phyloP scores from a whole-genome alignment of 2,888 invertebrate genomes.

The Plagodis pulveraria region DNA sequence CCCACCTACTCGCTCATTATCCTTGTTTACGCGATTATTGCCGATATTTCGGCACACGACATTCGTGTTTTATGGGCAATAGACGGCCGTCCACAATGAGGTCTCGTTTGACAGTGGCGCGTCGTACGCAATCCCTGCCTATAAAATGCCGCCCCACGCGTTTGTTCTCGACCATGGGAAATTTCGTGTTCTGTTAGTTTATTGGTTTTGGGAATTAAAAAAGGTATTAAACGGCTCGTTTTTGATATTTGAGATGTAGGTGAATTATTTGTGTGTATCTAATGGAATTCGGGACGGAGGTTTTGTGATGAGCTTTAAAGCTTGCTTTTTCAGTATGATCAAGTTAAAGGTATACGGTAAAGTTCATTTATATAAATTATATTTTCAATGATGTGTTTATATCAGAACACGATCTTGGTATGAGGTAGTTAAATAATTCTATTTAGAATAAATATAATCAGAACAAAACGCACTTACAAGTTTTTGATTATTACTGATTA shows the following conservation, averaged over 20 bases:
- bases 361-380: too few relatives aligned
- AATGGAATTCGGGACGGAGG: slow-evolving; percentile 9
- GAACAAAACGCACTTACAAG: background rate
- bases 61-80: slow-evolving; percentile 63
- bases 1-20: slow-evolving; percentile 82
- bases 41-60: slow-evolving; percentile 72
- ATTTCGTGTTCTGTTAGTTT: slow-evolving; percentile 53
- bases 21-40: slow-evolving; percentile 79
- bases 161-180: slow-evolving; percentile 68
- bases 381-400: too few relatives aligned
- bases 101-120: slow-evolving; percentile 79
- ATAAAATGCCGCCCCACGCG: slow-evolving; percentile 81
- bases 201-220: slow-evolving; percentile 46
- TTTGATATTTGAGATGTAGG: slow-evolving; percentile 5
- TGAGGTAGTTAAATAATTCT: too few relatives aligned
- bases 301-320: background rate
- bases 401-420: too few relatives aligned
- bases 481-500: background rate
- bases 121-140: slow-evolving; percentile 72
- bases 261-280: slow-evolving; percentile 6
- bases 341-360: too few relatives aligned
- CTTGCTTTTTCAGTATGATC: background rate
- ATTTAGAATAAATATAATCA: background rate
- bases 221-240: slow-evolving; percentile 29
- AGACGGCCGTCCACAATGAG: slow-evolving; percentile 71